Percentiles rank a stretch among this genome's conserved stretches.
Evolutionary conservation across 2,888 invertebrate genomes (phyloP).

Genomic region (Ptychoptera albimana): DNA sequence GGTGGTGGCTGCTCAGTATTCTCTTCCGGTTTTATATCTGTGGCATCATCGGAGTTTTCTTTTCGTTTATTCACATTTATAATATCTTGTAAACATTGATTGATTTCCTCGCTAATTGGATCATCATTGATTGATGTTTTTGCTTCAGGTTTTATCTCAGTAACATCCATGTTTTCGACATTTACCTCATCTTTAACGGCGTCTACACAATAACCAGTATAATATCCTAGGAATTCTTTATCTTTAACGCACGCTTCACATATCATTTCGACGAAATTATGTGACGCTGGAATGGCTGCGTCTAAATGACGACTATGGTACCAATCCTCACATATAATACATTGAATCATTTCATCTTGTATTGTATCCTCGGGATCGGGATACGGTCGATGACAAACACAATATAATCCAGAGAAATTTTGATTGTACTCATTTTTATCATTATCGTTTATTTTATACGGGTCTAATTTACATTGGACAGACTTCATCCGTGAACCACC

Average conservation of each 20-base stretch:
- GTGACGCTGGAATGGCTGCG: slow-evolving; percentile 37
- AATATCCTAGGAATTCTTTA: slow-evolving; percentile 57
- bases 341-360: slow-evolving; percentile 92
- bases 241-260: slow-evolving; percentile 64
- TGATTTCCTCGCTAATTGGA: slow-evolving; percentile 19
- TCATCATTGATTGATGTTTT: slow-evolving; percentile 14
- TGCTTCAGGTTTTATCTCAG: not conserved
- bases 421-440: slow-evolving; percentile 71
- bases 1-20: not conserved
- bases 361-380: slow-evolving; percentile 75
- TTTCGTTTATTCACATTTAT: slow-evolving; percentile 16
- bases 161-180: not conserved
- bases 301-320: slow-evolving; percentile 70
- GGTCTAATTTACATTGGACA: slow-evolving; percentile 49
- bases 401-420: slow-evolving; percentile 87
- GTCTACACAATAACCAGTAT: slow-evolving; percentile 23
- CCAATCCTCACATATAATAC: slow-evolving; percentile 96
- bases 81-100: slow-evolving; percentile 22
- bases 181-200: slow-evolving; percentile 4
- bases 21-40: slow-evolving; percentile 3
- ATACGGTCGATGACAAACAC: slow-evolving; percentile 81
- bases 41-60: slow-evolving; percentile 12
- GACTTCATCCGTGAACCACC: slow-evolving; percentile 56
- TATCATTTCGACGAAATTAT: slow-evolving; percentile 64
- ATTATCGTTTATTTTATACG: slow-evolving; percentile 42